These are phyloP conservation scores for Caerostris extrusa DNA, from an alignment of 1,140 invertebrate species.

Conservation along the genomic window DNA sequence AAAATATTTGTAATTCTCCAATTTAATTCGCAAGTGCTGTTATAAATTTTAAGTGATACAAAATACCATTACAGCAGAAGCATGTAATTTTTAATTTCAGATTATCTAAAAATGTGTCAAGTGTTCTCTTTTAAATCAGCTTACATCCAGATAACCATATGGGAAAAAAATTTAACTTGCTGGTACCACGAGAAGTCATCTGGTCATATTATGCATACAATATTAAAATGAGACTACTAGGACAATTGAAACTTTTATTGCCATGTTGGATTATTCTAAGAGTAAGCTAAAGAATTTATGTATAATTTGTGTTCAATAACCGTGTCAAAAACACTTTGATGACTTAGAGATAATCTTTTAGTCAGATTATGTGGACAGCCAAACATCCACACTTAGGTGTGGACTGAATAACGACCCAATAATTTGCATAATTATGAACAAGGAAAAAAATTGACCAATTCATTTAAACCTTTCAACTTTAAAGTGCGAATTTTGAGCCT, in stretches of 20 bases:
- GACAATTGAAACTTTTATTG: background rate
- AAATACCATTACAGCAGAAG: too few relatives aligned
- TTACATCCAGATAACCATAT: background rate
- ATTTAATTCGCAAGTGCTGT: too few relatives aligned
- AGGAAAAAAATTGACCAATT: too few relatives aligned
- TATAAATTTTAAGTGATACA: too few relatives aligned
- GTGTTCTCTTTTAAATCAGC: background rate
- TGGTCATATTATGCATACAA: background rate
- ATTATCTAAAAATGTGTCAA: too few relatives aligned
- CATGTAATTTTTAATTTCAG: too few relatives aligned
- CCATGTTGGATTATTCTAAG: background rate
- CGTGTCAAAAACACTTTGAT: slow-evolving; percentile 20
- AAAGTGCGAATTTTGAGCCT: too few relatives aligned
- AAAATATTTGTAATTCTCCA: too few relatives aligned
- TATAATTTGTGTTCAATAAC: slow-evolving; percentile 33
- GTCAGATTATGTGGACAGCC: background rate
- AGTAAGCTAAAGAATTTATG: background rate
- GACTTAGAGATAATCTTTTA: background rate
- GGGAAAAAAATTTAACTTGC: background rate
- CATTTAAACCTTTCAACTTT: too few relatives aligned
- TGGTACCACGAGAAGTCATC: background rate
- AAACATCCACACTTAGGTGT: background rate
- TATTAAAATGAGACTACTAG: background rate
- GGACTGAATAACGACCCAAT: too few relatives aligned
- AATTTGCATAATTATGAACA: too few relatives aligned